Base-by-base conservation (phyloP, 2,797 vertebrate species). In the Avahi laniger region DNA sequence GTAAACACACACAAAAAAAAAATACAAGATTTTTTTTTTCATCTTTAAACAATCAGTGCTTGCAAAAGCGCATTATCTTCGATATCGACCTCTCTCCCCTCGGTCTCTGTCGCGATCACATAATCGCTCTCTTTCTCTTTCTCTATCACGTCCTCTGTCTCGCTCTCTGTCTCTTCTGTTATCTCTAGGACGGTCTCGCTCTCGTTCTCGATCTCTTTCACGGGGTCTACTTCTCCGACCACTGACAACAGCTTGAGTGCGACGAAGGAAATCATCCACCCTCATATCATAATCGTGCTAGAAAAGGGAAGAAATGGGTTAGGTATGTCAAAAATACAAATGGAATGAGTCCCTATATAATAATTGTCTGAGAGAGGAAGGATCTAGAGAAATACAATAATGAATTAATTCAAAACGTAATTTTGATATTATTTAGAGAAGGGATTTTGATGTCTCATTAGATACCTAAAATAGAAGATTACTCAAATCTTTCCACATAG, bases 251-350 rank as follows among this genome's bases (percentile, higher is more conserved):
- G 99, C 99, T 98, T 99, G 99, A 0, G 99, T 99, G 67, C 99
- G 99, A 70, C 99, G 99, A 97, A 99, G 99, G 97, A 99, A 99
- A 98, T 99, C 99, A 0, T 99, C 99, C 94, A 99, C 99, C 5
- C 99, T 99, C 99, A 99, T 99, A 97, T 99, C 99, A 28, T 99
- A 99, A 98, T 99, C 99, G 1, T 99, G 99, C 99, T 99, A 98
- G 28, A 95, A 96, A 95, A 97, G 69, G 93, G 57, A 97, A 97
- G 84, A 93, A 97, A 86, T 20, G 12, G 28, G 17, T 97, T 76
- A 94, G 67, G 59, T 24, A 92, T 67, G 41, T 93, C 41, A 79
- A 87, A 97, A 92, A 26, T 75, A 33, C 79, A 20, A 73, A 59
- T 28, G 26, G 0, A 73, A 85, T 43, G 28, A 91, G 20, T 67